Evolutionary conservation across 1,140 invertebrate genomes (phyloP).

Genomic region (Rhagoletis zephyria): DNA sequence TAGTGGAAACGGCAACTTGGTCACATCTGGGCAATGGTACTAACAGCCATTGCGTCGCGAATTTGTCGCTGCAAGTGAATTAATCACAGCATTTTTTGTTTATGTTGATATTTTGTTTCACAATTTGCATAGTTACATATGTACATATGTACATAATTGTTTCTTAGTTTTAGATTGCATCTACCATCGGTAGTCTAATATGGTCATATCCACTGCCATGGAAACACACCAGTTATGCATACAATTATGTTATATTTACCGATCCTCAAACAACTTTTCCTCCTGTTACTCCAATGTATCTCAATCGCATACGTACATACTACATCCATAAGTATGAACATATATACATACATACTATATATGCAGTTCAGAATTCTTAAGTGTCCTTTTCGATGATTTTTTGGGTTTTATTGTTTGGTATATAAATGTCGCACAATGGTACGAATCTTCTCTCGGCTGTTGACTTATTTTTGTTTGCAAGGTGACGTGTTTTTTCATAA

Average conservation of each 20-base stretch:
- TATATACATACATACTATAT: too few species aligned
- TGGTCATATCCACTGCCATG: background rate
- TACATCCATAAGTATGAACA: too few species aligned
- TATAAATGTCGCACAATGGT: background rate
- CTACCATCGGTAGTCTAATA: background rate
- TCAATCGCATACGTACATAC: too few species aligned
- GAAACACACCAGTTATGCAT: background rate
- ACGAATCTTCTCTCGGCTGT: background rate
- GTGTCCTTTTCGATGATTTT: too few species aligned
- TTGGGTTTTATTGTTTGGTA: too few species aligned
- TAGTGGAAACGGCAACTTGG: background rate
- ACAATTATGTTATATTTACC: background rate
- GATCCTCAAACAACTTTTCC: background rate
- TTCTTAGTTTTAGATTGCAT: background rate
- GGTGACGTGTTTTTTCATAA: too few species aligned
- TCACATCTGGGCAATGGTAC: background rate
- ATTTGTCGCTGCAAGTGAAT: background rate
- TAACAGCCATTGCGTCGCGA: background rate
- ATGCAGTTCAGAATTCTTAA: too few species aligned
- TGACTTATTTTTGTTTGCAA: background rate
- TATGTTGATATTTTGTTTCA: background rate
- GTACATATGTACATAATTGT: background rate
- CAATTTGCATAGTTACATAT: background rate
- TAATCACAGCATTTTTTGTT: background rate
- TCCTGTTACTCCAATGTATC: too few species aligned